Conservation (phyloP, 2,797 vertebrate genomes). For the Ciconia nigra region DNA sequence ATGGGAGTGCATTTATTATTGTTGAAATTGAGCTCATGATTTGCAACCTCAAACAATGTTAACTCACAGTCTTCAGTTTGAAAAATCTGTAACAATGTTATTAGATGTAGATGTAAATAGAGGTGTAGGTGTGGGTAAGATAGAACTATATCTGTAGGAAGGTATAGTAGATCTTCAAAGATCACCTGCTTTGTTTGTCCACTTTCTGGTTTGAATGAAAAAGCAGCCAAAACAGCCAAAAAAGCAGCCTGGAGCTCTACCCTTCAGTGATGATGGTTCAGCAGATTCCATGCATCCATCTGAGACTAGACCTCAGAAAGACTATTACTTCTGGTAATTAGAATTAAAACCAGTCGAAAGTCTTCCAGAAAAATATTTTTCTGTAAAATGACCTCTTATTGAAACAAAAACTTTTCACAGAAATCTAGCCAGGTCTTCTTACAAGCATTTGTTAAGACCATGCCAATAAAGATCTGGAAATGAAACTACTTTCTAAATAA, state of each 20-base stretch:
- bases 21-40: background rate
- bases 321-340: background rate
- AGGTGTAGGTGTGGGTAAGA: background rate
- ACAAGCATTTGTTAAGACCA: background rate
- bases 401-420: background rate
- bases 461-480: background rate
- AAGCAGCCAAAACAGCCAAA: background rate
- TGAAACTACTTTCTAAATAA: background rate
- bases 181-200: background rate
- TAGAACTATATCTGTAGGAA: background rate
- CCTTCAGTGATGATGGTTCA: background rate
- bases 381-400: background rate
- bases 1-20: background rate
- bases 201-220: background rate
- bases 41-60: background rate
- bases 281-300: background rate
- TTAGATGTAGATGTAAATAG: background rate
- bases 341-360: background rate
- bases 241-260: background rate
- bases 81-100: background rate
- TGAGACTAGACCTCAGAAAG: background rate
- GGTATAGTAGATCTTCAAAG: background rate
- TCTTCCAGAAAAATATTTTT: background rate
- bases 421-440: background rate
- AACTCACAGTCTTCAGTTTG: background rate